phyloP scores from a whole-genome alignment of 2,888 invertebrate genomes.

The Malachius bipustulatus region DNA sequence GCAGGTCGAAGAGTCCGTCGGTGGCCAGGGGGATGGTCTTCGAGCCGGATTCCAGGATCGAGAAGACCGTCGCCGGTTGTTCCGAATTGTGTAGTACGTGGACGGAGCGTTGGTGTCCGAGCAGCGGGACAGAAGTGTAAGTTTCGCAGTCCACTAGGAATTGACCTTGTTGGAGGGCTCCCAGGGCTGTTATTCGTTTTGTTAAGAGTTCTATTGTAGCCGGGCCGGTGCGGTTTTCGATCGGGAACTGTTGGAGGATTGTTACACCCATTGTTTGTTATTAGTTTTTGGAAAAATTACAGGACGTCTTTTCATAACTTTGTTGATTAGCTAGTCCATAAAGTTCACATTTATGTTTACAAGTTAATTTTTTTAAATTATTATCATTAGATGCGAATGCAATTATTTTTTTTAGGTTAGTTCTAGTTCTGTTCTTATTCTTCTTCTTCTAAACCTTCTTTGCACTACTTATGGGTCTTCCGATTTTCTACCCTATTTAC shows the following conservation, averaged over 20 bases:
- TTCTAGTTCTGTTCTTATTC: no score
- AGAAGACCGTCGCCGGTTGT: slow-evolving; percentile 88
- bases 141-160: slow-evolving; percentile 94
- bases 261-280: slow-evolving; percentile 56
- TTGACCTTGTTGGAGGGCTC: slow-evolving; percentile 78
- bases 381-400: no score
- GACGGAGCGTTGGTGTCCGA: slow-evolving; percentile 68
- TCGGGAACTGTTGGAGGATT: slow-evolving; percentile 73
- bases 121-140: slow-evolving; percentile 65
- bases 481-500: no score
- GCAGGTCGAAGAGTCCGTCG: slow-evolving; percentile 78
- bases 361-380: no score
- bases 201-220: slow-evolving; percentile 78
- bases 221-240: slow-evolving; percentile 80
- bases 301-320: no score
- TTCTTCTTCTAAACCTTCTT: no score
- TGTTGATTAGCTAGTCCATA: no score
- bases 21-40: slow-evolving; percentile 81
- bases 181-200: slow-evolving; percentile 72
- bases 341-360: no score
- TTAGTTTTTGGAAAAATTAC: no score
- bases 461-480: no score
- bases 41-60: slow-evolving; percentile 75
- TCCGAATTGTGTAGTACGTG: slow-evolving; percentile 94
- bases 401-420: no score